phyloP scores from a whole-genome alignment of 2,888 invertebrate genomes.

The Cryptophagus acutangulus region DNA sequence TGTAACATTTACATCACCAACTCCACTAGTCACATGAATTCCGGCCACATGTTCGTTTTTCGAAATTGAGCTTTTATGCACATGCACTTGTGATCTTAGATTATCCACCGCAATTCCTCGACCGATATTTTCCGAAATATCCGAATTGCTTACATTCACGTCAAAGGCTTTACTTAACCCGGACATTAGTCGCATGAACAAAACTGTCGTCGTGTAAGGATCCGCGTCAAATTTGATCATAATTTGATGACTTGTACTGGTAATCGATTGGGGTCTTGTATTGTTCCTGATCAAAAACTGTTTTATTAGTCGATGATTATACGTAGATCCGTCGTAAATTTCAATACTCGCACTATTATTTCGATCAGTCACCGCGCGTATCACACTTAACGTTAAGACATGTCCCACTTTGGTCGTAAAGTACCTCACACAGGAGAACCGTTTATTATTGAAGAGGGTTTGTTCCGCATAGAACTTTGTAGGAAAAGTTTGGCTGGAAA shows the following conservation, averaged over 20 bases:
- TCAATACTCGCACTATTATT: slow-evolving; percentile 71
- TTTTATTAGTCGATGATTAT: slow-evolving; percentile 65
- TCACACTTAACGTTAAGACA: slow-evolving; percentile 78
- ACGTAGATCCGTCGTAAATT: slow-evolving; percentile 72
- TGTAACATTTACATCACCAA: slow-evolving; percentile 91
- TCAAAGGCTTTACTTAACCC: slow-evolving; percentile 77
- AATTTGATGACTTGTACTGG: slow-evolving; percentile 74
- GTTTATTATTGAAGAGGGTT: slow-evolving; percentile 63
- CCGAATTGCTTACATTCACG: slow-evolving; percentile 78
- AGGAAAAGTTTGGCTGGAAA: slow-evolving; percentile 81
- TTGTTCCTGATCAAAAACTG: slow-evolving; percentile 73
- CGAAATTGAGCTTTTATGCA: slow-evolving; percentile 76
- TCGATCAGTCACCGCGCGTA: slow-evolving; percentile 71
- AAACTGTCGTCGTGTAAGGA: slow-evolving; percentile 65
- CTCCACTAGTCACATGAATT: slow-evolving; percentile 83
- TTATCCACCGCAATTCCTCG: slow-evolving; percentile 93
- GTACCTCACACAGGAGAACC: slow-evolving; percentile 72
- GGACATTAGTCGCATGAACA: slow-evolving; percentile 74
- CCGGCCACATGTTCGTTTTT: slow-evolving; percentile 89
- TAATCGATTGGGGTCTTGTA: slow-evolving; percentile 83
- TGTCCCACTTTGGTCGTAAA: slow-evolving; percentile 75
- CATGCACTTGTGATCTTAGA: slow-evolving; percentile 80
- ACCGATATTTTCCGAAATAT: slow-evolving; percentile 84
- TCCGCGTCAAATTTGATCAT: slow-evolving; percentile 74
- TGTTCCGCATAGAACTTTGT: slow-evolving; percentile 78